Evolutionary conservation across 2,888 invertebrate genomes (phyloP), one percentile per base, ranked within the genome.

Genomic region (Scaptodrosophila latifasciaeformis): DNA sequence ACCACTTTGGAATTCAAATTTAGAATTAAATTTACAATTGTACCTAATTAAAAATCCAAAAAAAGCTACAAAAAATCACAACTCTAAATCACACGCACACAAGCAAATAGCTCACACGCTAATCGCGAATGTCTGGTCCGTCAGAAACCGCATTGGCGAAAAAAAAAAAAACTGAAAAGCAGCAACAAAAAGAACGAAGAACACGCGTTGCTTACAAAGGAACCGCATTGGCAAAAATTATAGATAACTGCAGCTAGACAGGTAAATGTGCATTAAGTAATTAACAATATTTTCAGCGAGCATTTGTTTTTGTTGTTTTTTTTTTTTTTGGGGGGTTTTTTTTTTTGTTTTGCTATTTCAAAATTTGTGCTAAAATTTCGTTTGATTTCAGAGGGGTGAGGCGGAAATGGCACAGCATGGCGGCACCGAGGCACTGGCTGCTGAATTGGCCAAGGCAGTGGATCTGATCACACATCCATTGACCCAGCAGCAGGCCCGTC

Each of bases 381-480:
- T n/a, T n/a, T n/a, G n/a, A 34, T 6, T 30, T 30, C 24, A 19
- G 19, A 50, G 45, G 30, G 35, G 18, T 30, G 29, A 56, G 18
- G 15, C 15, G 27, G 39, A 34, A 4, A 84, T 86, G 86, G 81
- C 84, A 57, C 83, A 82, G 57, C 85, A 82, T 54, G 71, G 76
- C 49, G 80, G 75, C 48, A 84, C 86, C 9, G 72, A 82, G 47
- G 85, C 85, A 2, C 62, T 87, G 42, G 93, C 93, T 60, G 91
- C 92, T 53, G 94, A 94, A 84, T 88, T 95, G 69, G 93, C 93
- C 52, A 89, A 91, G 52, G 94, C 94, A 42, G 92, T 95, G 30
- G 94, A 95, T 80, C 88, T 94, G 12, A 94, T 94, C 55, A 92
- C 95, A 89, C 92, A 93, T 80, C 91, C 94, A n/a, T 88, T 90